Percentiles rank a stretch among this genome's conserved stretches.
phyloP scores from a whole-genome alignment of 2,888 invertebrate genomes.

The Epicampocera succincta region DNA sequence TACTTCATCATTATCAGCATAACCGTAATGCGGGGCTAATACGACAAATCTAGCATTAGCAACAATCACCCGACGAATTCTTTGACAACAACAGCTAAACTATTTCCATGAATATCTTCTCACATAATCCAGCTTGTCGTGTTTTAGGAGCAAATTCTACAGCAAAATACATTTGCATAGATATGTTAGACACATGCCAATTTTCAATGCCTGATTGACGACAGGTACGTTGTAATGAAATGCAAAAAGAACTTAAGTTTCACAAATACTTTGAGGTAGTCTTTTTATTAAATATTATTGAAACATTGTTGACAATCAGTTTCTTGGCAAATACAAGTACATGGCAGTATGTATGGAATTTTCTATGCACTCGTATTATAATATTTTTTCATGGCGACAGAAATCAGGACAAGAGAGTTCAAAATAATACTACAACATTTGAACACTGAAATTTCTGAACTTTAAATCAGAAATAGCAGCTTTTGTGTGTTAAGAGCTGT shows the following conservation, averaged over 20 bases:
- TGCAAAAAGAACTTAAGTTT: slow-evolving; percentile 2
- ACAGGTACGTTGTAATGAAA: slow-evolving; percentile 18
- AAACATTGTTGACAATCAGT: slow-evolving; percentile 51
- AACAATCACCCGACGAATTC: slow-evolving; percentile 49
- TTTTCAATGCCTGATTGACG: slow-evolving; percentile 48
- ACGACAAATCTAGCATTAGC: slow-evolving; percentile 10
- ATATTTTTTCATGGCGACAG: background rate
- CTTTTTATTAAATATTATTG: slow-evolving; percentile 32
- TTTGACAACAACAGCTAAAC: slow-evolving; percentile 40
- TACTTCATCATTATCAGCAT: slow-evolving; percentile 12
- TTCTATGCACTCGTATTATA: background rate
- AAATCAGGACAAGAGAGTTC: background rate
- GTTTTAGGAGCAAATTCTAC: background rate
- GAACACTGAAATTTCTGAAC: no score
- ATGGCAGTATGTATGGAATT: no score
- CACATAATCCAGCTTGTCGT: slow-evolving; percentile 42
- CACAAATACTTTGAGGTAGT: background rate
- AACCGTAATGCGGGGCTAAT: slow-evolving; percentile 6
- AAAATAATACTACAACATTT: background rate
- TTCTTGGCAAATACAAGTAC: slow-evolving; percentile 17
- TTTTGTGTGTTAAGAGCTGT: no score
- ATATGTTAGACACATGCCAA: slow-evolving; percentile 44
- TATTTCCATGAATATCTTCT: slow-evolving; percentile 52
- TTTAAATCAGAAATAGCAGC: no score
- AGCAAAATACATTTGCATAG: slow-evolving; percentile 6